A percentile compares a stretch with the other conserved stretches of the same genome.
Evolutionary conservation across 2,888 invertebrate species (phyloP).

Genomic region (Chorisops tibialis): DNA sequence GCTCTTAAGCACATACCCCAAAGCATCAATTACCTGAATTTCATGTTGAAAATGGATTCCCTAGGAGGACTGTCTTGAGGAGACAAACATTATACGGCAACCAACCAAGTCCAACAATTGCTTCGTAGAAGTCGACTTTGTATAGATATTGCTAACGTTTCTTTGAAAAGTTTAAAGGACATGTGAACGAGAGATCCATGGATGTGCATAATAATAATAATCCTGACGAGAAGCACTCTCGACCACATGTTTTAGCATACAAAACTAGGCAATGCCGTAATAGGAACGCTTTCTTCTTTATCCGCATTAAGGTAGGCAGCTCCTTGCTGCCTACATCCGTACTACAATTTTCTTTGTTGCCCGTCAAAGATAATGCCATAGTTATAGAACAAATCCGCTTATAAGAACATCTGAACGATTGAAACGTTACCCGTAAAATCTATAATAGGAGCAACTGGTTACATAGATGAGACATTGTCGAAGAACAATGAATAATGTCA

Average conservation of each 20-base stretch:
- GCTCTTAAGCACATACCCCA: too few species aligned
- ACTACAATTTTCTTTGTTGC: conserved; percentile 9
- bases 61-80: too few species aligned
- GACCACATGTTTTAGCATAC: conserved; percentile 21
- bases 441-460: not conserved
- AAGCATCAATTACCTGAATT: too few species aligned
- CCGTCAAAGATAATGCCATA: conserved; percentile 12
- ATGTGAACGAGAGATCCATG: conserved; percentile 19
- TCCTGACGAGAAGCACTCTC: conserved; percentile 6
- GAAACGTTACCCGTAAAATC: not conserved
- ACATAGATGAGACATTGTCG: conserved; percentile 3
- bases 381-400: not conserved
- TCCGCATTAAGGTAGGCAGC: not conserved
- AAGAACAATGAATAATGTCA: not conserved
- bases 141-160: not conserved
- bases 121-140: too few species aligned
- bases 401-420: conserved; percentile 1
- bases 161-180: conserved; percentile 17
- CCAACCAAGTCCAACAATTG: too few species aligned
- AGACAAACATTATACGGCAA: too few species aligned
- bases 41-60: too few species aligned
- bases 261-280: conserved; percentile 15
- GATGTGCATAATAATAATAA: conserved; percentile 19
- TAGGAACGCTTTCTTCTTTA: conserved; percentile 12
- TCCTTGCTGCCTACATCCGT: not conserved